These are phyloP conservation scores for Brachyptera putata DNA, from an alignment of 2,888 invertebrate species.

Conservation along the genomic window DNA sequence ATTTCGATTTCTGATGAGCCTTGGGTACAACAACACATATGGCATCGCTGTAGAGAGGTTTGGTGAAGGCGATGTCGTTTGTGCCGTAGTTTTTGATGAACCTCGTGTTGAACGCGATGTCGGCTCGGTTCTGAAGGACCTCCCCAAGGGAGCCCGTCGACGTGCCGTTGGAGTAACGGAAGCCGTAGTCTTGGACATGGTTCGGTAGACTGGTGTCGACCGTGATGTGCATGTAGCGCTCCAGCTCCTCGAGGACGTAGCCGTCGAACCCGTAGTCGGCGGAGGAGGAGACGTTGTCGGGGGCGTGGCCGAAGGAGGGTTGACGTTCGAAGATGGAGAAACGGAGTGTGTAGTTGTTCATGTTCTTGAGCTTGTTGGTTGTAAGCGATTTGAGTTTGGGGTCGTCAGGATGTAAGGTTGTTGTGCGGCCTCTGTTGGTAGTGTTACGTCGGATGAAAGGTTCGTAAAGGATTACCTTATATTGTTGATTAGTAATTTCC, in stretches of 20 bases:
- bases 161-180: slow-evolving; percentile 41
- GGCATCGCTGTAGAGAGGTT: slow-evolving; percentile 42
- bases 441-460: background rate
- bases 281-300: too few relatives aligned
- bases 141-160: slow-evolving; percentile 44
- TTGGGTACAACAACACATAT: slow-evolving; percentile 47
- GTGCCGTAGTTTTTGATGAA: slow-evolving; percentile 44
- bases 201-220: slow-evolving; percentile 14
- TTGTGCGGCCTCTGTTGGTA: background rate
- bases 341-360: slow-evolving; percentile 42
- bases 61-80: slow-evolving; percentile 43
- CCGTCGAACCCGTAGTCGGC: slow-evolving; percentile 27
- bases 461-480: background rate
- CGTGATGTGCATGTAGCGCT: slow-evolving; percentile 33
- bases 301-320: background rate
- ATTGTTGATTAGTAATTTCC: too few relatives aligned
- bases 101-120: slow-evolving; percentile 45
- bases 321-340: slow-evolving; percentile 41
- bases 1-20: slow-evolving; percentile 44
- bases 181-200: slow-evolving; percentile 36
- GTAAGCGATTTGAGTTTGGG: background rate
- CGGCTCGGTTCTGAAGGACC: slow-evolving; percentile 41
- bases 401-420: background rate
- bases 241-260: slow-evolving; percentile 24
- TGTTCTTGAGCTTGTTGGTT: slow-evolving; percentile 32